Evolutionary conservation across 1,140 invertebrate species (phyloP).

Genomic region (Cataglyphis hispanica): DNA sequence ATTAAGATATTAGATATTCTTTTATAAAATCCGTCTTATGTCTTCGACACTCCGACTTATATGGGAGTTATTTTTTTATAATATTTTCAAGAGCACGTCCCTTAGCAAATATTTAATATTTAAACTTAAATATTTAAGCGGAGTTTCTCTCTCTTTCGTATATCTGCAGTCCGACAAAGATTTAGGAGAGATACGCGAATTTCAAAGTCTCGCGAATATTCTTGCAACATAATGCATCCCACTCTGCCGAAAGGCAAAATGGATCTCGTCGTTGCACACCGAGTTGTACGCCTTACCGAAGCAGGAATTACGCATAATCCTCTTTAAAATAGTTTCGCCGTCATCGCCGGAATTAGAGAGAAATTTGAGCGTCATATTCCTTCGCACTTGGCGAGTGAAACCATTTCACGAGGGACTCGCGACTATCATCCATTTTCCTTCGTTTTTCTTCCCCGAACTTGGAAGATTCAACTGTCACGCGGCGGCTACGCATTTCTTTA

Average conservation of each 20-base stretch:
- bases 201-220: slow-evolving; percentile 60
- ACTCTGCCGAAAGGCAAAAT: slow-evolving; percentile 67
- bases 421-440: slow-evolving; percentile 20
- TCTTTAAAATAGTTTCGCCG: slow-evolving; percentile 58
- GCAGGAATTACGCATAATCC: slow-evolving; percentile 67
- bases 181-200: slow-evolving; percentile 65
- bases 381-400: slow-evolving; percentile 61
- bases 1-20: neutral
- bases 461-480: slow-evolving; percentile 39
- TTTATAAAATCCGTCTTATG: neutral
- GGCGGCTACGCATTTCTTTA: neutral
- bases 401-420: slow-evolving; percentile 45
- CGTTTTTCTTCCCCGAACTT: slow-evolving; percentile 42
- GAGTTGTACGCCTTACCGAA: slow-evolving; percentile 54
- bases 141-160: neutral
- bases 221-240: slow-evolving; percentile 67
- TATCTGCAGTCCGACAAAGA: slow-evolving; percentile 58
- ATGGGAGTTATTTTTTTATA: slow-evolving; percentile 12
- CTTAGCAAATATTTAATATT: slow-evolving; percentile 40
- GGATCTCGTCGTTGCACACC: slow-evolving; percentile 46
- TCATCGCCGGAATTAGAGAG: slow-evolving; percentile 64
- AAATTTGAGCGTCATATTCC: slow-evolving; percentile 67
- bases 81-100: slow-evolving; percentile 46
- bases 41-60: neutral
- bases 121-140: slow-evolving; percentile 63